These are phyloP conservation scores for Hestina assimilis DNA, from an alignment of 1,140 invertebrate species.

Conservation along the genomic window DNA sequence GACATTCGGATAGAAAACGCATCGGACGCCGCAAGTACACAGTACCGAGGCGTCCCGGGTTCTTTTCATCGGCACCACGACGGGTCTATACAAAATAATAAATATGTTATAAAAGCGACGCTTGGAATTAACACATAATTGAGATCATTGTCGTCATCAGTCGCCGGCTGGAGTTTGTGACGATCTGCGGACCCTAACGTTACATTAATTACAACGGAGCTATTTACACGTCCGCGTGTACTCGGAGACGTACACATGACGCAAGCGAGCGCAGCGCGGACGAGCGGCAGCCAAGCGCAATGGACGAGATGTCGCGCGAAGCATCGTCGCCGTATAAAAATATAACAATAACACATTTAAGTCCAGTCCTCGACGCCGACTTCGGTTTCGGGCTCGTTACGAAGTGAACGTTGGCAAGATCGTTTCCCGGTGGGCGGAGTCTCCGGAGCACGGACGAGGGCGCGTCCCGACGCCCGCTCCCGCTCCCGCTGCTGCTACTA, in stretches of 20 bases:
- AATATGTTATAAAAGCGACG: conserved; percentile 18
- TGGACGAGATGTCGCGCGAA: conserved; percentile 13
- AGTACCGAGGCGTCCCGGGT: neutral
- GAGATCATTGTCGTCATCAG: conserved; percentile 44
- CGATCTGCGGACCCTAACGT: conserved; percentile 10
- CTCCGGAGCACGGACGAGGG: neutral
- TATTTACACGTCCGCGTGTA: conserved; percentile 21
- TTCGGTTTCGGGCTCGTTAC: too few relatives aligned
- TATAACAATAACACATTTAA: conserved; percentile 16
- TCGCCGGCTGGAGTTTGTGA: conserved; percentile 34
- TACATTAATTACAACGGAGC: conserved; percentile 3
- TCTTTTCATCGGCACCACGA: neutral
- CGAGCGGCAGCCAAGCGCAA: conserved; percentile 9
- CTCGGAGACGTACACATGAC: neutral
- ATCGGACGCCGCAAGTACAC: neutral
- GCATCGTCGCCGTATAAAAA: conserved; percentile 26
- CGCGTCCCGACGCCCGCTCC: neutral
- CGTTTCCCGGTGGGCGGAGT: neutral
- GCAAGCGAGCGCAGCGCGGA: conserved; percentile 2
- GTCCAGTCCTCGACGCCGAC: neutral
- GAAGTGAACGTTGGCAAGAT: neutral
- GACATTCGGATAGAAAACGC: conserved; percentile 51
- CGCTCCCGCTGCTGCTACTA: neutral
- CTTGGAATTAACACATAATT: conserved; percentile 40
- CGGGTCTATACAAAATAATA: neutral